Percentiles rank a stretch among this genome's conserved stretches.
phyloP scores from a whole-genome alignment of 2,888 invertebrate genomes.

The Drosophila borealis region DNA sequence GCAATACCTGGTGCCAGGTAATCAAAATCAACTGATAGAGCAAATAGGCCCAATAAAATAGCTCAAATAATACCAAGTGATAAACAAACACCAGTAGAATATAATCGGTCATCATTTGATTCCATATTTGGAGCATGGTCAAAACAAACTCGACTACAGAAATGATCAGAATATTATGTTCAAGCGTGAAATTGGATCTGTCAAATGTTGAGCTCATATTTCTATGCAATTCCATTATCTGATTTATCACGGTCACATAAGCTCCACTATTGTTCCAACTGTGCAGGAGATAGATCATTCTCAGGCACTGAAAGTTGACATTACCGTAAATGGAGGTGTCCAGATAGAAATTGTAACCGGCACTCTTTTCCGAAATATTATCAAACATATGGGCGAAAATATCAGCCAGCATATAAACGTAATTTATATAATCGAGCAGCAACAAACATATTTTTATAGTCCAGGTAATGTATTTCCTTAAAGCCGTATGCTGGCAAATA shows the following conservation, averaged over 20 bases:
- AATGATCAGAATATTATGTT: not conserved
- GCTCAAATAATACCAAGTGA: constrained; percentile 2
- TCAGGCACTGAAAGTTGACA: not conserved
- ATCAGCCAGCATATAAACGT: not conserved
- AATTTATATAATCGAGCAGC: accelerated
- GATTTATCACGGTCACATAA: not conserved
- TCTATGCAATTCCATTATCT: constrained; percentile 2
- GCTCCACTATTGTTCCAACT: not conserved
- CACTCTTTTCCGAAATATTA: not conserved
- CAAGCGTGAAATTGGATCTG: not conserved
- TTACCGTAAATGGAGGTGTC: not conserved
- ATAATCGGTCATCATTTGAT: not conserved
- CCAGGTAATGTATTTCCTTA: not conserved
- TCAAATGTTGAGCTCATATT: constrained; percentile 1
- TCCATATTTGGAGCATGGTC: not conserved
- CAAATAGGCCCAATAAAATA: constrained; percentile 9
- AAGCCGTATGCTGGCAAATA: not conserved
- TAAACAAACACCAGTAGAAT: not conserved
- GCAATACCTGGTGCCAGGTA: constrained; percentile 13
- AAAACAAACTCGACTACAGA: not conserved
- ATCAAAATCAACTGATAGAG: constrained; percentile 13
- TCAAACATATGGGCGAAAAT: not conserved
- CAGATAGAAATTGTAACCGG: constrained; percentile 1
- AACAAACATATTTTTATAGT: not conserved
- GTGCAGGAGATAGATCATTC: not conserved